Evolutionary conservation across 2,797 vertebrate species (phyloP), one percentile per base, ranked within the genome.

Genomic region (Mus caroli): DNA sequence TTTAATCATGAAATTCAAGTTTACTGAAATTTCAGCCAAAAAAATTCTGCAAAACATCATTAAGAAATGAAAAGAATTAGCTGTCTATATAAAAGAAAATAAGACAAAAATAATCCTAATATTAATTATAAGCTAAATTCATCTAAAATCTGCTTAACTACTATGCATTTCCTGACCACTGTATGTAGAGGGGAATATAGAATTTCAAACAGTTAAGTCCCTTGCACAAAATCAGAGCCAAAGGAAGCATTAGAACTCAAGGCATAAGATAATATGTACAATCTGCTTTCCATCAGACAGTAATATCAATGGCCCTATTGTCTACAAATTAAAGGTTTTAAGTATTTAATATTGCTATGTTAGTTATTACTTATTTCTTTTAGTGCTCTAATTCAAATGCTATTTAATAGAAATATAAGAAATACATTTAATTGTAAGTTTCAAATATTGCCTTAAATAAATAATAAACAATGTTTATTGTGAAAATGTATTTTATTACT

Each of bases 401-500:
- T 60, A 12, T 73, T 64, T 14, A 58, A 22, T 34, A 73, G 8
- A 78, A 85, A 71, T 62, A 22, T 22, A 12, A 43, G 11, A 3
- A 22, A 14, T 19, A 14, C 14, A 88, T 46, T 75, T 56, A 56
- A 40, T 28, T 76, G n/a, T 60, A 37, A 73, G 24, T 56, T 52
- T 87, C 13, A 54, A 40, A 4, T 54, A 73, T 20, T 71, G 5
- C 2, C 8, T 40, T 71, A 46, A 76, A 76, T 31, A 60, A 46
- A 46, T 76, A 86, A 4, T 69, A 54, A 71, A 19, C 52, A 26
- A 34, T 22, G 17, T 37, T 83, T 93, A 67, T 90, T 83, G 85
- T 40, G 4, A 90, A 90, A 83, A 79, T 56, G 34, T 31, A 78
- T 78, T 67, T 60, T 90, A 90, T 52, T 82, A 95, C 86, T 37